Evolutionary conservation across 1,140 invertebrate species (phyloP), one percentile per base, ranked within the genome.

Genomic region (Drosophila pallidifrons): DNA sequence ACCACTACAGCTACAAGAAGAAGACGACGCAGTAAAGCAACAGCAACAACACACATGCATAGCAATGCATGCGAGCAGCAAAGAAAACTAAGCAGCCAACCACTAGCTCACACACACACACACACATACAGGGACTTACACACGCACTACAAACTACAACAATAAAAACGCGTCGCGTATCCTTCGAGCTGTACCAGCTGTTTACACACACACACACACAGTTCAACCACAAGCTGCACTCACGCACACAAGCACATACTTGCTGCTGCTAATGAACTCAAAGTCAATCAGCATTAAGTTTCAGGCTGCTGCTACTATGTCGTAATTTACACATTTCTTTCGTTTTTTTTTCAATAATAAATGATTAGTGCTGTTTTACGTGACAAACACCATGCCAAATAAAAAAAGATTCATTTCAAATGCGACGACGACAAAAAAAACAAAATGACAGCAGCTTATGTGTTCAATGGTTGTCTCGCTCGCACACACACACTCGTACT

Each of bases 151-250:
- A 20, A 72, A 59, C 45, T 52, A 72, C 60, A 63, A 64, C 59
- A 71, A 64, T 38, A 69, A 55, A 43, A 35, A 25, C 20, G 66
- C 49, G 43, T 61, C 46, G 58, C 65, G 72, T 75, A 75, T 75
- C 72, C 72, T 75, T 75, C 11, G 45, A 75, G 79, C 83, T 88
- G 80, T 83, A 81, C 85, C 83, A 88, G 83, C 83, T 88, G 83
- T 89, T 88, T 88, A 78, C 20, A 25, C 20, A 25, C 20, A 25
- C 20, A 25, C 35, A 72, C 58, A 73, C 55, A 49, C 58, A 43
- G 35, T 32, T 32, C 32, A 61, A 28, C 47, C 47, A 16, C 55
- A 52, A 68, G 49, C 69, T 30, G 38, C 47, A 41, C 7, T 35
- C 15, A 70, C 38, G 46, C 41, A 46, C 41, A 13, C 58, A 77